A percentile compares a stretch with the other conserved stretches of the same genome.
phyloP scores from a whole-genome alignment of 1,140 invertebrate genomes.

The Drosophila gunungcola region DNA sequence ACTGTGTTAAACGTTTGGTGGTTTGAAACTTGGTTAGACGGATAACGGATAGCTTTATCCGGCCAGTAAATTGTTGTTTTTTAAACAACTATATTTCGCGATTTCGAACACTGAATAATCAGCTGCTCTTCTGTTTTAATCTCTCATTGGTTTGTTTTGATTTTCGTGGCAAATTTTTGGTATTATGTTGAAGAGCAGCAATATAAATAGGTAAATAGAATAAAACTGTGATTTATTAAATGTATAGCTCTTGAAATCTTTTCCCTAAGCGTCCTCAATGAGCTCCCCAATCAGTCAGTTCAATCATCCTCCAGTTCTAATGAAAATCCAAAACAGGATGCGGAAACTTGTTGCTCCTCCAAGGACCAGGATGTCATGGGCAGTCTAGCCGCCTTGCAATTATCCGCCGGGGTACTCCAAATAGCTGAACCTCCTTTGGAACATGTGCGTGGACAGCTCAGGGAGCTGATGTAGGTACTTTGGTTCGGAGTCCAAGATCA shows the following conservation, averaged over 20 bases:
- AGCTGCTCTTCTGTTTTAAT: slow-evolving; percentile 36
- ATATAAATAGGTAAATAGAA: slow-evolving; percentile 66
- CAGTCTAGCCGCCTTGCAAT: slow-evolving; percentile 56
- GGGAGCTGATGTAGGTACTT: slow-evolving; percentile 73
- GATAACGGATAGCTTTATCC: slow-evolving; percentile 1
- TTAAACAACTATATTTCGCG: background rate
- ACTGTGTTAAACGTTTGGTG: background rate
- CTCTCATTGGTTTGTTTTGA: slow-evolving; percentile 25
- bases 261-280: slow-evolving; percentile 52
- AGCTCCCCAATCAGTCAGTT: slow-evolving; percentile 26
- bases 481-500: background rate
- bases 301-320: background rate
- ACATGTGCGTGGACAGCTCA: slow-evolving; percentile 61
- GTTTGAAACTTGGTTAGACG: slow-evolving; percentile 2
- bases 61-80: background rate
- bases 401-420: slow-evolving; percentile 66
- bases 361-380: slow-evolving; percentile 28
- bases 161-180: slow-evolving; percentile 8
- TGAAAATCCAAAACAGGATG: background rate
- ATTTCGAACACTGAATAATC: slow-evolving; percentile 14
- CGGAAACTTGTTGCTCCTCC: slow-evolving; percentile 10
- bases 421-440: slow-evolving; percentile 68
- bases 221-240: too few relatives aligned
- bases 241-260: background rate
- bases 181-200: slow-evolving; percentile 77